A percentile compares a stretch with the other conserved stretches of the same genome.
phyloP scores from a whole-genome alignment of 2,888 invertebrate genomes.

The Cantharis nigra region DNA sequence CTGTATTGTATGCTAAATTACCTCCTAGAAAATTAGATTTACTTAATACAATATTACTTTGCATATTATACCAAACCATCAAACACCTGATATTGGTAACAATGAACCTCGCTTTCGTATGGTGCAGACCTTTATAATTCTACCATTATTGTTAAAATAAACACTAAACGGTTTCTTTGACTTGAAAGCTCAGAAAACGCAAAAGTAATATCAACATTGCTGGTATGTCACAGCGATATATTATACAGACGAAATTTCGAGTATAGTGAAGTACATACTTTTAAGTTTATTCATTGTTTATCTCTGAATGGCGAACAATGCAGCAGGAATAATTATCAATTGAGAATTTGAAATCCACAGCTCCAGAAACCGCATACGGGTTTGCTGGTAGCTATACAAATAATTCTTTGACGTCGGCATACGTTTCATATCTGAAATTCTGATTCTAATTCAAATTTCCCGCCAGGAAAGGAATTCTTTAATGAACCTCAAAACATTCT shows the following conservation, averaged over 20 bases:
- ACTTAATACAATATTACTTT: too few relatives aligned
- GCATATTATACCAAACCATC: too few relatives aligned
- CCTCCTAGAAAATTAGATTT: background rate
- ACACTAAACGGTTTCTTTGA: too few relatives aligned
- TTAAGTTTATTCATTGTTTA: background rate
- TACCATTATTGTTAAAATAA: background rate
- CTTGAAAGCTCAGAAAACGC: background rate
- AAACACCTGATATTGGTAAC: too few relatives aligned
- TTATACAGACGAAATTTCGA: background rate
- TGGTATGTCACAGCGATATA: background rate
- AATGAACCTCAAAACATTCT: constrained; percentile 7
- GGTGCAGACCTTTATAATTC: background rate
- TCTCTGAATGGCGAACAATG: background rate
- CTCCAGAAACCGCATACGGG: constrained; percentile 8
- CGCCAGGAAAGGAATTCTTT: constrained; percentile 18
- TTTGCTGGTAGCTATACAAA: constrained; percentile 10
- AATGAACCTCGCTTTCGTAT: too few relatives aligned
- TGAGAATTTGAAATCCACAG: constrained; percentile 12
- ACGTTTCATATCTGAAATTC: constrained; percentile 16
- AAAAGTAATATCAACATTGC: background rate
- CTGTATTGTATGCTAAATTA: background rate
- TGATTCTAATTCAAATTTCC: constrained; percentile 22
- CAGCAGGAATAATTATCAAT: background rate
- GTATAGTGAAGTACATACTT: background rate
- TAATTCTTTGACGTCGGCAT: constrained; percentile 12